Base-by-base conservation (phyloP, 2,113 vertebrate species). In the Calidris pygmaea region DNA sequence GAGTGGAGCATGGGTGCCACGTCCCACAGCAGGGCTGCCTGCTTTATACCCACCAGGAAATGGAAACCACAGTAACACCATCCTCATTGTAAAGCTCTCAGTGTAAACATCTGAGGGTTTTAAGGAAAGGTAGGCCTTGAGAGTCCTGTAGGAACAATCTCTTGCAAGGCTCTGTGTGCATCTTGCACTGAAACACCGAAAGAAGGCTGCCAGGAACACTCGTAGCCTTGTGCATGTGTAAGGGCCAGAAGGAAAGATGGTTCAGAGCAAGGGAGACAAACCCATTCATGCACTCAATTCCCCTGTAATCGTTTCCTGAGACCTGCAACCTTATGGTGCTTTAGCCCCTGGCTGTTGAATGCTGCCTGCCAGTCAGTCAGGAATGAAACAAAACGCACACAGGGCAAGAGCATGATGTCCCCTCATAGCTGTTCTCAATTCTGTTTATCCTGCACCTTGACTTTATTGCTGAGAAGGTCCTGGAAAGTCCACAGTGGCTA, bases 361-460 rank as follows among this genome's bases (percentile, higher is more conserved):
- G 80, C 84, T 87, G 76, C 34, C 80, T 95, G 70, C 66, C 41
- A 75, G 60, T 93, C 92, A 62, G 27, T 84, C 60, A 75, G 62
- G 58, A 91, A 32, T 29, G 48, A 94, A 90, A 72, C 23, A 67
- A 22, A 85, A 62, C 27, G 68, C 0, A 0, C 4, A 13, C 5
- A 29, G 52, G 24, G 32, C 43, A 81, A 78, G 41, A 87, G 81
- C 14, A 12, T 56, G 34, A 26, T 0, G 0, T 77, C 72, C 53
- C 55, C 41, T 56, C 27, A 12, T 29, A 74, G 50, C 45, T 83
- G 59, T 47, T 90, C 50, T 74, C 65, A 71, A 7, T 81, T 92
- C 58, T 74, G 6, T 74, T 90, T 90, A 41, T 86, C 37, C 34
- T 67, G 56, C 89, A 53, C 53, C 32, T 60, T 78, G 74, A 79